Base-by-base conservation (phyloP, 2,797 vertebrate genomes). In the Neostethus bicornis region DNA sequence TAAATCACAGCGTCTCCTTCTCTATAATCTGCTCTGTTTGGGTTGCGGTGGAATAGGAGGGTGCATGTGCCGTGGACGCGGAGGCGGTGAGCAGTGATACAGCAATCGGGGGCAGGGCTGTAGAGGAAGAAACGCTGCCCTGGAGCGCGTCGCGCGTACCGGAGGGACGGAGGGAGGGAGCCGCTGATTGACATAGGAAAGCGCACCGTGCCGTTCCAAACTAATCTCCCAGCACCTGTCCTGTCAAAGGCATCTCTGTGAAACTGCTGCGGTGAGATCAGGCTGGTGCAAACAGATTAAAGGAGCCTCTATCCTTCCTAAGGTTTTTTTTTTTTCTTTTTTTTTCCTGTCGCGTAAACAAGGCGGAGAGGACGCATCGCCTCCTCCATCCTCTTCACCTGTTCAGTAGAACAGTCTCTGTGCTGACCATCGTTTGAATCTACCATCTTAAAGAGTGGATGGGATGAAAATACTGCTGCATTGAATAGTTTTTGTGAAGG, bases 181-280 rank as follows among this genome's bases (percentile, higher is more conserved):
- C 67, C 69, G 34, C 23, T 84, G 77, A 85, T 59, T 86, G 88
- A 81, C 81, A 85, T 73, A 84, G 76, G 61, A 39, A 72, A 68
- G 74, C 73, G 79, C 77, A 70, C 67, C 66, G 71, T 50, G 73
- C 73, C 58, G 78, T 70, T 75, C 56, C 75, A 44, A 32, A 66
- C 66, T 78, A 68, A 84, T 86, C 82, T 75, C 60, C 49, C 35
- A 48, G 38, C 53, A 62, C 62, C 51, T 44, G 66, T 70, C 63
- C 71, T 32, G 70, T 84, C 55, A 80, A 65, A 69, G 68, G 71
- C 80, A 71, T 80, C 70, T 72, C 67, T 75, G 73, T 66, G 70
- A 70, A 74, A 34, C 31, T 14, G 54, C 60, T 20, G 25, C 79
- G 59, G 69, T 55, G 61, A 64, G 70, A 77, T 49, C 70, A 67